Percentiles rank a stretch among this genome's conserved stretches.
Conservation (phyloP, 2,113 vertebrate species). For the Ranitomeya variabilis region DNA sequence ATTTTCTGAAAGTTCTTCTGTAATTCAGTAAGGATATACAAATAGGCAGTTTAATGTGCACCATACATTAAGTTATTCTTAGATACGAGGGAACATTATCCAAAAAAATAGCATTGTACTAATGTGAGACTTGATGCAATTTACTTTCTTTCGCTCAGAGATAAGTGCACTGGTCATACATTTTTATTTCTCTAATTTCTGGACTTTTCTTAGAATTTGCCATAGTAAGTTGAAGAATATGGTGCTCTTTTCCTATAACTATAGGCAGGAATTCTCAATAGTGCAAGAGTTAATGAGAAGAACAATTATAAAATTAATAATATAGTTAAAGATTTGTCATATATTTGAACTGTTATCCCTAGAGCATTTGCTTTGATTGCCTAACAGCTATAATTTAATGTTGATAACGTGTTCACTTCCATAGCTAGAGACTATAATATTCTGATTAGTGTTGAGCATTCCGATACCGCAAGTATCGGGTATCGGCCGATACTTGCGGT, state of each 20-base stretch:
- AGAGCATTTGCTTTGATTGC: no score
- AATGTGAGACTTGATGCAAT: not conserved
- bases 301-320: not conserved
- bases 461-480: no score
- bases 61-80: slow-evolving; percentile 13
- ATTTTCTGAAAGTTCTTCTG: slow-evolving; percentile 8
- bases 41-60: slow-evolving; percentile 15
- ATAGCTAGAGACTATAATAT: no score
- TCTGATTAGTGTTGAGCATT: no score
- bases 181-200: not conserved
- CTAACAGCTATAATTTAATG: no score
- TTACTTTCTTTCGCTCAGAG: not conserved
- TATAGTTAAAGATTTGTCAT: not conserved
- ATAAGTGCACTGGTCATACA: slow-evolving; percentile 2
- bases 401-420: no score
- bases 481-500: no score
- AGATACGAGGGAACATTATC: not conserved
- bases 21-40: slow-evolving; percentile 31
- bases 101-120: not conserved
- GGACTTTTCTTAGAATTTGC: not conserved
- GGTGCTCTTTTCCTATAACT: not conserved
- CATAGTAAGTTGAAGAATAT: not conserved
- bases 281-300: not conserved
- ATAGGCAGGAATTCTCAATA: not conserved
- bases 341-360: no score